Base-by-base conservation (phyloP, 2,888 invertebrate genomes). In the Pandemis corylana region DNA sequence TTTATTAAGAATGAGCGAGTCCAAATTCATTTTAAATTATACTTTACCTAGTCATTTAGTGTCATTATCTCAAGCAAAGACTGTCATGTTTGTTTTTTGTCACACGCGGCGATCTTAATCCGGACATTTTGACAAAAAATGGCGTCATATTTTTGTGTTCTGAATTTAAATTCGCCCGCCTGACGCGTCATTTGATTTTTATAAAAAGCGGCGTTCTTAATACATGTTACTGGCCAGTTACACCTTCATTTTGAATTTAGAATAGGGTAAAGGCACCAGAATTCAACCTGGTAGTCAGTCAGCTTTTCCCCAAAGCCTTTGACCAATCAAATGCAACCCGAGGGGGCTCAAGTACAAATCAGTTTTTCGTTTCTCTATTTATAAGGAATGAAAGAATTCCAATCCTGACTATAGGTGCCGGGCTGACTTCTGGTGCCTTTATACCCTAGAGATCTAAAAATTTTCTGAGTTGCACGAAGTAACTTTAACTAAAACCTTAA, bases 11-110 rank as follows among this genome's bases (percentile, higher is more conserved):
- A 51, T 51, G 6, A 66, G 13, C 6, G 12, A 49, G 10, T 49
- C 28, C 15, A 66, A 46, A 51, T 64, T 46, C n/a, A n/a, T 66
- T 66, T 66, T 46, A 36, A 66, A 66, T 66, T 12, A 66, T 51
- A 15, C 65, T 15, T 28, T 49, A 66, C 51, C 46, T 66, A 49
- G 36, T 66, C n/a, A 66, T 36, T 66, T 66, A 36, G n/a, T 36
- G 51, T 66, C 66, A 51, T 66, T 66, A 49, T 6, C 51, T 28
- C 51, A n/a, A 28, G 36, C 66, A 66, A 66, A 66, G 42, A 51
- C 66, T 66, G 66, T 66, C 56, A 68, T 68, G 64, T 73, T 13
- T 62, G 42, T 56, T 67, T 68, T 68, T 68, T 68, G 68, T 68
- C 68, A 68, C 28, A 56, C 67, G 41, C 41, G 20, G 53, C 36